Base-by-base conservation (phyloP, 2,797 vertebrate species). In the Rhincodon typus region DNA sequence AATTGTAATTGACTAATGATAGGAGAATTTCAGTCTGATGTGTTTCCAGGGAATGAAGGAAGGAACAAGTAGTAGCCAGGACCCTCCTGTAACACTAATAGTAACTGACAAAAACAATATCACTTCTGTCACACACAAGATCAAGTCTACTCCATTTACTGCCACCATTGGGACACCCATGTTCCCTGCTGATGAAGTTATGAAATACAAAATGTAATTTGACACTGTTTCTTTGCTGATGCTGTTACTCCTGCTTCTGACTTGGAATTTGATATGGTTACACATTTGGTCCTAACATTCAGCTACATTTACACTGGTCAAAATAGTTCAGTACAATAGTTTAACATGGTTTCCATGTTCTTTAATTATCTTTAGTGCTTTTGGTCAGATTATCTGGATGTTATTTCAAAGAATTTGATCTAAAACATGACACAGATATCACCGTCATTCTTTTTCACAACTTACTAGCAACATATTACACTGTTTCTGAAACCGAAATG, bases 181-280 rank as follows among this genome's bases (percentile, higher is more conserved):
- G 94, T 95, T 74, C 70, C 94, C 94, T 66, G 70, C 70, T 95
- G 94, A 77, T 95, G 94, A 72, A 95, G 94, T 95, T 95, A 95
- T 95, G 94, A 95, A 95, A 95, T 95, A 95, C 74, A 95, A 95
- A 95, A 95, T 95, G 46, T 95, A 95, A 95, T 95, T 95, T 95
- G 94, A 95, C 72, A 74, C 94, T 77, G 27, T 42, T 95, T 72
- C 46, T 95, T 53, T 95, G 70, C 94, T 95, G 70, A 13, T 95
- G 34, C 94, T 95, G 69, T 70, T 95, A 77, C 94, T 77, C n/a
- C 38, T 93, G 90, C 90, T 77, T 53, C 30, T 95, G 70, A 95
- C n/a, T 34, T 95, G 70, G 70, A 77, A 95, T 74, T 77, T 77
- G 70, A 95, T 95, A 77, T 77, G 50, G 94, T 77, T 95, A 53